Conservation (phyloP, 2,888 invertebrate genomes). For the Aromia moschata region DNA sequence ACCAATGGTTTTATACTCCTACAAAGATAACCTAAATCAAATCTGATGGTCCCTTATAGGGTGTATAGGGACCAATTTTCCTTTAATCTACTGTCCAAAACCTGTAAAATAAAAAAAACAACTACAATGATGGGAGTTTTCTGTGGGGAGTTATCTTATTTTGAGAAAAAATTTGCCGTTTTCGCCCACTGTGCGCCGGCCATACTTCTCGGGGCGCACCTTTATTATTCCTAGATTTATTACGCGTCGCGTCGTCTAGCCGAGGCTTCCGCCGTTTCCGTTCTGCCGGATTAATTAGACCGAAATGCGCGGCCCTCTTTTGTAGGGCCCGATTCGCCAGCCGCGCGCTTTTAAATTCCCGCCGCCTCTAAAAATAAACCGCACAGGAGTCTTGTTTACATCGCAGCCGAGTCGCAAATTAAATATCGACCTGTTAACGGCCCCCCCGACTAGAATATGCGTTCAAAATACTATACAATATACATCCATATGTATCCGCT, state of each 20-base stretch:
- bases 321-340: neutral
- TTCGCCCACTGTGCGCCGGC: too few species aligned
- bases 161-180: too few species aligned
- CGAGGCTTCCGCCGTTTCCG: neutral
- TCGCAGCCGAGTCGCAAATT: neutral
- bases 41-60: neutral
- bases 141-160: too few species aligned
- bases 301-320: neutral
- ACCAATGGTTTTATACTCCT: too few species aligned
- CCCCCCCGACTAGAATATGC: too few species aligned
- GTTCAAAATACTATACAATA: too few species aligned
- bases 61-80: too few species aligned
- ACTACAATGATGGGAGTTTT: too few species aligned
- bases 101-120: too few species aligned
- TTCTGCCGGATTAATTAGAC: neutral
- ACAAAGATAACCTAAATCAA: too few species aligned
- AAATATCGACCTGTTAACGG: neutral
- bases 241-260: conserved; percentile 7
- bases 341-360: neutral
- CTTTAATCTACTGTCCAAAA: too few species aligned
- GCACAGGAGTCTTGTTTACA: neutral
- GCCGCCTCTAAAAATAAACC: neutral
- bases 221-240: conserved; percentile 8
- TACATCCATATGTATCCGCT: too few species aligned
- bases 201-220: conserved; percentile 10